Percentiles rank a stretch among this genome's conserved stretches.
Conservation (phyloP, 2,113 vertebrate species). For the Atrichornis clamosus region DNA sequence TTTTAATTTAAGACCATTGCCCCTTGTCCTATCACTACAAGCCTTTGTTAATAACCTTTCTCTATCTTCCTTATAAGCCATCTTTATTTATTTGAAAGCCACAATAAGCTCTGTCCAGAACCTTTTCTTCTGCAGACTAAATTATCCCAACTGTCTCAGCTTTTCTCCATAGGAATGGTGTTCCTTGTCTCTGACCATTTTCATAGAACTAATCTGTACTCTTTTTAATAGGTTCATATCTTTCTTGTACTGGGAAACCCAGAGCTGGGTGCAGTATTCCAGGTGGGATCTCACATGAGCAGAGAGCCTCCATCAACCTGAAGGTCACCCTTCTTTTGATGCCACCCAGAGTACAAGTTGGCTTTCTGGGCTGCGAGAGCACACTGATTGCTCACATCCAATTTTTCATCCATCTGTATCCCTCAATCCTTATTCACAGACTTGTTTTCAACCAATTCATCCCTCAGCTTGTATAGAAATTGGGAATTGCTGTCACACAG, state of each 20-base stretch:
- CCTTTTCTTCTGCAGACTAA: not conserved
- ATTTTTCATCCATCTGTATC: not conserved
- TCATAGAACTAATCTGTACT: not conserved
- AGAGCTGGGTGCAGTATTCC: not conserved
- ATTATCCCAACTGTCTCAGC: not conserved
- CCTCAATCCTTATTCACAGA: not conserved
- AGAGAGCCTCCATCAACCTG: not conserved
- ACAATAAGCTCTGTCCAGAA: no score
- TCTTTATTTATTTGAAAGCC: not conserved
- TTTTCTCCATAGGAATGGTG: not conserved
- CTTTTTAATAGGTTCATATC: no score
- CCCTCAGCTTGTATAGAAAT: not conserved
- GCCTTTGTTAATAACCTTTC: not conserved
- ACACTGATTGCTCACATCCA: fast-evolving
- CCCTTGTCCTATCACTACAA: not conserved
- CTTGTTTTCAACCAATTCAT: not conserved
- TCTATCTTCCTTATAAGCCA: not conserved
- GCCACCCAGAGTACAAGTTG: no score
- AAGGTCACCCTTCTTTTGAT: not conserved
- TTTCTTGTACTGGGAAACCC: not conserved
- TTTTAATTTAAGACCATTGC: not conserved
- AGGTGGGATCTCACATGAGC: not conserved
- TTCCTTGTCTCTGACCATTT: not conserved
- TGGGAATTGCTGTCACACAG: not conserved
- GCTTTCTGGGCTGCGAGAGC: not conserved